Evolutionary conservation across 2,113 vertebrate species (phyloP).

Genomic region (Thamnaconus septentrionalis): DNA sequence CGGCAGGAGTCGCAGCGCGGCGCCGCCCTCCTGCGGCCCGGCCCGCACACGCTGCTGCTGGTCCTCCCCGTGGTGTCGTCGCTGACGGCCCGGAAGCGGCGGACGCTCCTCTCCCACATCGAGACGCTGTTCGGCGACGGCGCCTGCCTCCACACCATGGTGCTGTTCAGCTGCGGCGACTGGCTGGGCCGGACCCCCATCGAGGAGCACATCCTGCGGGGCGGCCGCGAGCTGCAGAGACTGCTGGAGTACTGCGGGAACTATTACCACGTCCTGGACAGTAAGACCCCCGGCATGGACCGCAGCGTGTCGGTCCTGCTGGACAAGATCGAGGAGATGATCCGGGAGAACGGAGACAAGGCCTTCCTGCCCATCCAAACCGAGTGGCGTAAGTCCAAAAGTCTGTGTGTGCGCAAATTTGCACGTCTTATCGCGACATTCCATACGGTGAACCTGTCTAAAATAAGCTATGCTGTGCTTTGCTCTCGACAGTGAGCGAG

Average conservation of each 20-base stretch:
- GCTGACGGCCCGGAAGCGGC: conserved; percentile 73
- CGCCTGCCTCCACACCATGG: conserved; percentile 74
- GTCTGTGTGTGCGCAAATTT: too few relatives aligned
- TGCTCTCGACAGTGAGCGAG: conserved; percentile 67
- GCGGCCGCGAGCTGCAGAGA: conserved; percentile 72
- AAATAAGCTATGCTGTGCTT: conserved; percentile 12
- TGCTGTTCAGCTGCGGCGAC: conserved; percentile 79
- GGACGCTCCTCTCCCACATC: conserved; percentile 73
- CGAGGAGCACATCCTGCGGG: conserved; percentile 76
- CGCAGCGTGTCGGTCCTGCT: conserved; percentile 70
- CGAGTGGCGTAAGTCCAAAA: conserved; percentile 68
- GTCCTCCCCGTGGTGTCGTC: conserved; percentile 77
- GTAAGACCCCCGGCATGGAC: conserved; percentile 70
- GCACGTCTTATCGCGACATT: neutral
- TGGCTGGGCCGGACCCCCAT: conserved; percentile 77
- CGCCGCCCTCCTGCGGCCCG: conserved; percentile 71
- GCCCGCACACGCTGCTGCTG: conserved; percentile 76
- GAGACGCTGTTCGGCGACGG: conserved; percentile 74
- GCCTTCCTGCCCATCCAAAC: conserved; percentile 75
- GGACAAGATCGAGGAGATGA: conserved; percentile 79
- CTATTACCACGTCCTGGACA: conserved; percentile 79
- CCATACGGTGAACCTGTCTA: neutral
- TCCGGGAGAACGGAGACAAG: conserved; percentile 73
- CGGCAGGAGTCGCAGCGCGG: conserved; percentile 74
- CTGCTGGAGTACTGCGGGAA: conserved; percentile 76